phyloP scores from a whole-genome alignment of 2,888 invertebrate genomes.

The Hyalella azteca region DNA sequence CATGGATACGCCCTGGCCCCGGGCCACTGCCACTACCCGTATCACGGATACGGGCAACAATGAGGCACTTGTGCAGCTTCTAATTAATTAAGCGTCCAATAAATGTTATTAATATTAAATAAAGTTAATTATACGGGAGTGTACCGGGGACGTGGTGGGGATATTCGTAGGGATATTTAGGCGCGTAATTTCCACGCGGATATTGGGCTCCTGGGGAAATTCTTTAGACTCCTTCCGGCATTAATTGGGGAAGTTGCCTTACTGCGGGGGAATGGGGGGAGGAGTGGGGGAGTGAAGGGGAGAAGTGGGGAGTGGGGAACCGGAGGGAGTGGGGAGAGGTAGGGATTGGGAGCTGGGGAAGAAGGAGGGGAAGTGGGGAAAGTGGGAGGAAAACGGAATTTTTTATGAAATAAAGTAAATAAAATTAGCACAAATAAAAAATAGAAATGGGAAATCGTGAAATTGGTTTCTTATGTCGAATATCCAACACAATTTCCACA shows the following conservation, averaged over 20 bases:
- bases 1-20: neutral
- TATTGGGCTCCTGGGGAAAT: neutral
- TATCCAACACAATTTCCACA: no score
- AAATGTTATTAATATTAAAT: no score
- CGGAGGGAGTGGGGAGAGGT: neutral
- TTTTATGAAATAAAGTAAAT: no score
- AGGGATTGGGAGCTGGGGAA: neutral
- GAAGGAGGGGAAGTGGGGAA: neutral
- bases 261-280: neutral
- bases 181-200: neutral
- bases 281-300: neutral
- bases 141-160: neutral
- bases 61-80: no score
- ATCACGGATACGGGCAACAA: no score
- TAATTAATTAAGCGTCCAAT: no score
- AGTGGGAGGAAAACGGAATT: neutral
- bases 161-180: neutral
- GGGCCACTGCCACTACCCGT: no score
- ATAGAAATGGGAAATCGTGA: no score
- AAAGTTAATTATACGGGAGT: no score
- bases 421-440: no score
- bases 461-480: no score
- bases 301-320: neutral
- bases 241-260: conserved; percentile 1
- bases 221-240: neutral